phyloP scores from a whole-genome alignment of 2,888 invertebrate genomes.

The Dasysyrphus albostriatus region DNA sequence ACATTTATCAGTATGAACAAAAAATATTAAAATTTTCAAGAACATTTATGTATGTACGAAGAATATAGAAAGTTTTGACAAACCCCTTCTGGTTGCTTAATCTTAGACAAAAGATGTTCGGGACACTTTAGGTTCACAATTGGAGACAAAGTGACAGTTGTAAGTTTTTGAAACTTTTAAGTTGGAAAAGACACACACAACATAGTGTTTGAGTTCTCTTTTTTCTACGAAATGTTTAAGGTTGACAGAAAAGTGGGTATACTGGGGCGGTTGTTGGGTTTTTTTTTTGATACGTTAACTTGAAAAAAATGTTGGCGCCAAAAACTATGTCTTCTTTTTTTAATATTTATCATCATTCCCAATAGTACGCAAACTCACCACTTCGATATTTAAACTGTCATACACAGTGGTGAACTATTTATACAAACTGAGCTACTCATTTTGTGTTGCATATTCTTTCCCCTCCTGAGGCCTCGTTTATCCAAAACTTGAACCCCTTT shows the following conservation, averaged over 20 bases:
- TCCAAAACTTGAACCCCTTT: conserved; percentile 51
- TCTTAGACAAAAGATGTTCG: conserved; percentile 34
- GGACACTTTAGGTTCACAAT: background rate
- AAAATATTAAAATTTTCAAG: conserved; percentile 26
- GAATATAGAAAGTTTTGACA: conserved; percentile 32
- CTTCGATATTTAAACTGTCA: background rate
- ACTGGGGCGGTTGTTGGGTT: background rate
- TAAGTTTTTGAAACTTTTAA: background rate
- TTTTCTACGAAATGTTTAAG: no score
- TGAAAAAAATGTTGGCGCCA: background rate
- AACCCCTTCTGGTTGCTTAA: conserved; percentile 39
- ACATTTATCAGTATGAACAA: conserved; percentile 13
- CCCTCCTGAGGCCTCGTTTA: conserved; percentile 29
- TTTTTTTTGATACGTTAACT: background rate
- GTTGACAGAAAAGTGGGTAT: background rate
- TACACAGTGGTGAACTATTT: background rate
- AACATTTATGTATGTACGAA: background rate
- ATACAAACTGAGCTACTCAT: conserved; percentile 11
- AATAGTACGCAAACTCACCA: conserved; percentile 13
- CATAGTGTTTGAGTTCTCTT: background rate
- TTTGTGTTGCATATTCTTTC: conserved; percentile 6
- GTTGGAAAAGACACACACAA: background rate
- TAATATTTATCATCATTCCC: background rate
- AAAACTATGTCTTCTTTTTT: background rate
- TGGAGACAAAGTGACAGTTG: background rate